Evolutionary conservation across 2,113 vertebrate genomes (phyloP), one percentile per base, ranked within the genome.

Genomic region (Rhynchomys soricoides): DNA sequence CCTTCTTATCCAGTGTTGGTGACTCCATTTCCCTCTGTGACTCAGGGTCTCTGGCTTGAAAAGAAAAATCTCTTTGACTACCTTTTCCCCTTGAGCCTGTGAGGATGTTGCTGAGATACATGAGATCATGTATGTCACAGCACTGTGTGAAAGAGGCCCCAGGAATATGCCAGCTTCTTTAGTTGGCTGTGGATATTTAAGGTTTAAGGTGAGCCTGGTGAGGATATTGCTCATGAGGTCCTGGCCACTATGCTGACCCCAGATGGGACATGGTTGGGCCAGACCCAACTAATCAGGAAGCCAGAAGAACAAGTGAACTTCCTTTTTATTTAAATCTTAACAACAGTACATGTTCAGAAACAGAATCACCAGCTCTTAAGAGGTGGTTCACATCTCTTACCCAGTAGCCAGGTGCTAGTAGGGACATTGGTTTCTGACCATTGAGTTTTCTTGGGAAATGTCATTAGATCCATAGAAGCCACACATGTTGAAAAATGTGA

Each of bases 371-470:
- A 48, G 83, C 2, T 7, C 34, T 95, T 7, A 7, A 7, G 37
- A 94, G 74, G 59, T 17, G 59, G 31, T 57, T 40, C 34, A 85
- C 37, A 37, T 22, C 40, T 13, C 55, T 81, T 64, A 57, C 40
- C 57, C 2, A 21, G 70, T 64, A 74, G 57, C 68, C 24, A 13
- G 40, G 22, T 81, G 48, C n/a, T 68, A 48, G 45, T 5, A 26
- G 75, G 74, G 21, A 12, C 6, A 2, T 7, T 74, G 45, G 26
- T 77, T 95, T 93, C 34, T 73, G 66, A 82, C 37, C 89, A 21
- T 78, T 59, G 62, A 66, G 64, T 91, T 79, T 86, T 94, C 82
- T 85, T 64, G 34, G 88, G 86, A 92, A 94, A 85, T n/a, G 74
- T 89, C 50, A 43, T 16, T 34, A n/a, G 64, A 37, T 66, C 34